Evolutionary conservation across 2,888 invertebrate genomes (phyloP).

Genomic region (Chaetoderma sp.): DNA sequence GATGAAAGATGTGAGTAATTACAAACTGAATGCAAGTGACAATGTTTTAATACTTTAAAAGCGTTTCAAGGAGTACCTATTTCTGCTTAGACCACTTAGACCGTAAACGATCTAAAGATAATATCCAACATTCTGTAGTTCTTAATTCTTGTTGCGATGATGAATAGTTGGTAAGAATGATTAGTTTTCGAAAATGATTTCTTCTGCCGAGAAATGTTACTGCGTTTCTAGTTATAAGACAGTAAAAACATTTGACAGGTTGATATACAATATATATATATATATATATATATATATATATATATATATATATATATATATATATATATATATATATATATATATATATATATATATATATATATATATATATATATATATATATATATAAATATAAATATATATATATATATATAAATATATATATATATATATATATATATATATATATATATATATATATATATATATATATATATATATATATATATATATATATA

Average conservation of each 20-base stretch:
- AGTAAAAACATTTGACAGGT: too few relatives aligned
- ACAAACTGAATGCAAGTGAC: not conserved
- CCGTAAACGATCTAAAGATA: too few relatives aligned
- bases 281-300: slow-evolving; percentile 1
- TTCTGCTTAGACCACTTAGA: too few relatives aligned
- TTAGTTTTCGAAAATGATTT: too few relatives aligned
- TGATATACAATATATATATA: too few relatives aligned
- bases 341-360: not conserved
- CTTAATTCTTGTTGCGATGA: too few relatives aligned
- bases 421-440: not conserved
- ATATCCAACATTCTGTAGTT: too few relatives aligned
- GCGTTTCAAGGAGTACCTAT: not conserved
- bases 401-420: not conserved
- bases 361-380: not conserved
- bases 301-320: not conserved
- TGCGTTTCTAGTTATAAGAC: too few relatives aligned
- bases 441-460: not conserved
- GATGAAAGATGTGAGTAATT: not conserved
- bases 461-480: slow-evolving; percentile 1
- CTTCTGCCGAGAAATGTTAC: too few relatives aligned
- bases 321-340: not conserved
- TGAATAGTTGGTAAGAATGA: too few relatives aligned
- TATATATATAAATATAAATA: not conserved
- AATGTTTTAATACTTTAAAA: not conserved
- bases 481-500: not conserved